A percentile compares a stretch with the other conserved stretches of the same genome.
Conservation (phyloP, 2,888 invertebrate genomes). For the Brachypalpus laphriformis region DNA sequence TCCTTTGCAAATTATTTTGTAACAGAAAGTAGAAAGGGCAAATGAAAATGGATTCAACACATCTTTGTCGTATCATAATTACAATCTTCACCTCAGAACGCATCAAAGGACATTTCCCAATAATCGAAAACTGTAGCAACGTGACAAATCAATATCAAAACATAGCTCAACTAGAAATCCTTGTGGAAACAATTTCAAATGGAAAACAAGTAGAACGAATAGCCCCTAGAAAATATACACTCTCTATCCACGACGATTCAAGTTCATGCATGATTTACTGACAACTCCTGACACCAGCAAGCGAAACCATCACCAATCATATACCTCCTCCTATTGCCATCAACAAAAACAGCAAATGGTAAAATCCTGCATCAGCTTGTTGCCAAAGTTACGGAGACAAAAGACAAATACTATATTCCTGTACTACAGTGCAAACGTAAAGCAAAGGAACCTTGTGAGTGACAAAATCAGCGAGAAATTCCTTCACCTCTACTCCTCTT, state of each 20-base stretch:
- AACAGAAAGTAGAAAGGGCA: not conserved
- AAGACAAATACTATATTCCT: conserved; percentile 17
- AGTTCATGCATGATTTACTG: conserved; percentile 52
- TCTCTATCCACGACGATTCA: conserved; percentile 12
- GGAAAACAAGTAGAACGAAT: not conserved
- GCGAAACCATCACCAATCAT: not conserved
- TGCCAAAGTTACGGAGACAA: conserved; percentile 21
- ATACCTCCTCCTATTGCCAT: not conserved
- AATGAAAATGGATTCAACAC: not conserved
- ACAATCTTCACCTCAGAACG: not conserved
- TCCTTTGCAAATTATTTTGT: not conserved
- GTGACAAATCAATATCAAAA: conserved; percentile 46
- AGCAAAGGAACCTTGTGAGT: conserved; percentile 21
- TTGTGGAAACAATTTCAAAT: not conserved
- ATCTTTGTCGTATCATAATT: not conserved
- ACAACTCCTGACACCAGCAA: conserved; percentile 20
- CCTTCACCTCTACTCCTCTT: not conserved
- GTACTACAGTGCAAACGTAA: not conserved
- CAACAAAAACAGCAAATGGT: not conserved
- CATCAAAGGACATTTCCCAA: not conserved
- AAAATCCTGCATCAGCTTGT: conserved; percentile 20
- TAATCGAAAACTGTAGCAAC: conserved; percentile 3
- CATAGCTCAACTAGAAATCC: conserved; percentile 17
- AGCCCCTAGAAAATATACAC: not conserved
- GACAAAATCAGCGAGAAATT: conserved; percentile 24